These are phyloP conservation scores for Oncorhynchus mykiss DNA, from an alignment of 2,113 vertebrate species.

Conservation along the genomic window DNA sequence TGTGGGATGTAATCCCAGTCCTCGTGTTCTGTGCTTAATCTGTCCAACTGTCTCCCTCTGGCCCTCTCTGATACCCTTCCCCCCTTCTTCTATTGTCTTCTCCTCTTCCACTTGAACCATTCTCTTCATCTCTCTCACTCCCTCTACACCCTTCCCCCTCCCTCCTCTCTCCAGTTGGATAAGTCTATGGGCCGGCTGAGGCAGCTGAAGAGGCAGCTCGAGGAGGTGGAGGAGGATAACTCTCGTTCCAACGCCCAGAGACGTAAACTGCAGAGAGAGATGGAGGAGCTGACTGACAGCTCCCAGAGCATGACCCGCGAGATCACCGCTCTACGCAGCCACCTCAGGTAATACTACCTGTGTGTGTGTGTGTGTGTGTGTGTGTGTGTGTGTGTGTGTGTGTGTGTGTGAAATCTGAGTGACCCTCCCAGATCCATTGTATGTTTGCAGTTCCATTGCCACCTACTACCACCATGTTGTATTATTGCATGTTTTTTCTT, in stretches of 20 bases:
- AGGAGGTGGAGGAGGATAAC: slow-evolving; percentile 97
- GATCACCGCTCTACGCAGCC: slow-evolving; percentile 88
- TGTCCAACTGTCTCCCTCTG: slow-evolving; percentile 8
- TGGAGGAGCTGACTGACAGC: slow-evolving; percentile 89
- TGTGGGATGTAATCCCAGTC: slow-evolving; percentile 48
- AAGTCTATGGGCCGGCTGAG: slow-evolving; percentile 86
- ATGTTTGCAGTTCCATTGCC: not conserved
- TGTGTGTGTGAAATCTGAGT: not conserved
- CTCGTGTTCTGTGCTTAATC: slow-evolving; percentile 47
- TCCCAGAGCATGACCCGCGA: slow-evolving; percentile 91
- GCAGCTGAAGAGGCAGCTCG: slow-evolving; percentile 96
- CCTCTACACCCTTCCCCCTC: not conserved
- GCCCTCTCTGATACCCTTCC: not conserved
- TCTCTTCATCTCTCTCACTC: not conserved
- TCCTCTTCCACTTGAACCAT: not conserved
- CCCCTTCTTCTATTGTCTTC: slow-evolving; percentile 1
- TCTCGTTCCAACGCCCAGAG: slow-evolving; percentile 91
- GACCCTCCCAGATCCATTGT: not conserved
- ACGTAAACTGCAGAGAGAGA: slow-evolving; percentile 92
- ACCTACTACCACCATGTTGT: slow-evolving; percentile 34
- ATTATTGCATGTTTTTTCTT: slow-evolving; percentile 21
- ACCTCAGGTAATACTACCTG: slow-evolving; percentile 83
- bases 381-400: slow-evolving; percentile 7
- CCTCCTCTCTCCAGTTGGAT: slow-evolving; percentile 64
- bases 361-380: not conserved